Conservation (phyloP, 2,797 vertebrate genomes). For the Gymnothorax reevesii region DNA sequence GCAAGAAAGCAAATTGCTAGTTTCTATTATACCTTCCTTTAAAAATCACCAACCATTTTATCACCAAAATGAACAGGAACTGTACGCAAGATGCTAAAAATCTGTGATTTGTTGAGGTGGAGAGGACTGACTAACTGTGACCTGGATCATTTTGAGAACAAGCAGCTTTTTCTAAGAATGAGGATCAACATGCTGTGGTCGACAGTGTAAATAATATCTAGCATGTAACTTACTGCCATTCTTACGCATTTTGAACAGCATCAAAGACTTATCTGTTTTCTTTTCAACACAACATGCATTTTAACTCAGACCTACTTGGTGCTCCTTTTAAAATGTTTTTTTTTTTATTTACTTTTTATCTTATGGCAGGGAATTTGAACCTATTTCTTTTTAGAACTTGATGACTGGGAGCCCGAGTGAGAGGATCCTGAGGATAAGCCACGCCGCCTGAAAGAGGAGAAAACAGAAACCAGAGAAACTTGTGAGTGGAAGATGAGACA, state of each 20-base stretch:
- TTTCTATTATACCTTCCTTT: neutral
- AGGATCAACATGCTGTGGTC: conserved; percentile 68
- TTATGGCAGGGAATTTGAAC: conserved; percentile 45
- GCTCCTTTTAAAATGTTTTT: conserved; percentile 67
- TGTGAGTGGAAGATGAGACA: conserved; percentile 49
- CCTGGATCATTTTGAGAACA: conserved; percentile 48
- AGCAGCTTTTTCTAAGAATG: conserved; percentile 72
- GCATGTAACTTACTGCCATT: conserved; percentile 51
- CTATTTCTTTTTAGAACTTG: conserved; percentile 99
- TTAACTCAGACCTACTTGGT: conserved; percentile 61
- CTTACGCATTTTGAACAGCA: conserved; percentile 61
- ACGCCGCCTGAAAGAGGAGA: conserved; percentile 79
- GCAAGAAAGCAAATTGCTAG: neutral
- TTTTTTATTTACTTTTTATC: conserved; percentile 68
- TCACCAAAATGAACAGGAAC: conserved; percentile 14
- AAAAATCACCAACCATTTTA: neutral
- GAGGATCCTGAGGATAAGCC: conserved; percentile 93
- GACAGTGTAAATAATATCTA: conserved; percentile 21
- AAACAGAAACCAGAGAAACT: conserved; percentile 59
- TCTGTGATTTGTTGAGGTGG: conserved; percentile 19
- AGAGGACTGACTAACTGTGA: neutral
- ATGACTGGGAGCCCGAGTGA: conserved; percentile 86
- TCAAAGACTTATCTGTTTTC: conserved; percentile 77
- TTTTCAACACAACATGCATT: conserved; percentile 88
- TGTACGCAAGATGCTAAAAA: conserved; percentile 14